Percentiles rank a stretch among this genome's conserved stretches.
These are phyloP conservation scores for Gonatopus flavifemur DNA, from an alignment of 1,140 invertebrate species.

Conservation along the genomic window DNA sequence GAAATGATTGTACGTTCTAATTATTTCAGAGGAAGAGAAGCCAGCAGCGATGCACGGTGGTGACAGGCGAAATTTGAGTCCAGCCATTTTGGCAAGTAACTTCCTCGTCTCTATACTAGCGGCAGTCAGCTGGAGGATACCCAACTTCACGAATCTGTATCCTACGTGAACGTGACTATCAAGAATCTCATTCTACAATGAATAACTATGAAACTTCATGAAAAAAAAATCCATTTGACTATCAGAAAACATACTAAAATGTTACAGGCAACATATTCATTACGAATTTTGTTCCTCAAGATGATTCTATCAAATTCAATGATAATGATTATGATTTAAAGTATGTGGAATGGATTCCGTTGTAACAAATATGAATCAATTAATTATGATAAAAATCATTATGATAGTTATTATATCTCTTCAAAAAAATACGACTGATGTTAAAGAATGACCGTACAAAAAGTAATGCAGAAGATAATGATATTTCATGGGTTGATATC, in stretches of 20 bases:
- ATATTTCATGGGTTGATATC: background rate
- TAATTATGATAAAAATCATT: no score
- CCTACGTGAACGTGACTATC: slow-evolving; percentile 48
- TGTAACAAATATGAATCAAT: no score
- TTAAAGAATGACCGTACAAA: no score
- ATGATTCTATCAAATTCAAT: slow-evolving; percentile 11
- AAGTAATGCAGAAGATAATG: no score
- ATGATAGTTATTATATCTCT: background rate
- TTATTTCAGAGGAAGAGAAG: slow-evolving; percentile 54
- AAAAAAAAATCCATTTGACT: no score
- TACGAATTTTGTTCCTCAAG: slow-evolving; percentile 5
- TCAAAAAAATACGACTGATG: no score
- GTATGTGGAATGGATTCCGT: background rate
- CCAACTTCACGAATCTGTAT: slow-evolving; percentile 52
- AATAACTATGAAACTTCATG: background rate
- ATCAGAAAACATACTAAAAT: no score
- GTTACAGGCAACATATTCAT: no score
- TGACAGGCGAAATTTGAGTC: slow-evolving; percentile 52
- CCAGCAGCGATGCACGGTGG: slow-evolving; percentile 61
- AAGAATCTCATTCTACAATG: background rate
- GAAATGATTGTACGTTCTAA: no score
- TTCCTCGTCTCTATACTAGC: slow-evolving; percentile 51
- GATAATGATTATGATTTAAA: slow-evolving; percentile 3
- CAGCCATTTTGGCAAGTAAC: slow-evolving; percentile 53
- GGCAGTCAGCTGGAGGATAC: slow-evolving; percentile 56